Evolutionary conservation across 2,113 vertebrate genomes (phyloP).

Genomic region (Aleadryas rufinucha): DNA sequence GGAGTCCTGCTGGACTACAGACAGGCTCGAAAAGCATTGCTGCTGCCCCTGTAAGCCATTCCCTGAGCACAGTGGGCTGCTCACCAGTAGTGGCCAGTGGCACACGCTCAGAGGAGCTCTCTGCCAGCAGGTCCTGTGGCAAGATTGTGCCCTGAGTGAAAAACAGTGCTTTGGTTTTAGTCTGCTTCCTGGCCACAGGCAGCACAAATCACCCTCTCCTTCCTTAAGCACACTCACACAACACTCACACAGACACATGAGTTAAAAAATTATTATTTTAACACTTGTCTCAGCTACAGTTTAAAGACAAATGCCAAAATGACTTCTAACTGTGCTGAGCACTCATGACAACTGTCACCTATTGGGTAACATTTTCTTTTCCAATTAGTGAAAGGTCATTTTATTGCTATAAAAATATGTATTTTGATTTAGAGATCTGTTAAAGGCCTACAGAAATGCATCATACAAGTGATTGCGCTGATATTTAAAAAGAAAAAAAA

Average conservation of each 20-base stretch:
- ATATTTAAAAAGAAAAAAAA: not conserved
- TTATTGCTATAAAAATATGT: not conserved
- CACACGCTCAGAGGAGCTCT: not conserved
- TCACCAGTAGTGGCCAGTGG: not conserved
- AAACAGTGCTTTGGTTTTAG: not conserved
- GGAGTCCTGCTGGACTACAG: not conserved
- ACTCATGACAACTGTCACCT: not conserved
- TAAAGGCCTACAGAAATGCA: not conserved
- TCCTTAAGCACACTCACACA: not conserved
- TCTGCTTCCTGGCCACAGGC: not conserved
- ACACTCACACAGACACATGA: not conserved
- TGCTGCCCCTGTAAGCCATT: not conserved
- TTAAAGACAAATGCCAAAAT: not conserved
- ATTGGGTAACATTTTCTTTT: not conserved
- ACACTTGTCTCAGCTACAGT: not conserved
- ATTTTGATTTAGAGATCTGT: not conserved
- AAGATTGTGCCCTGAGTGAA: not conserved
- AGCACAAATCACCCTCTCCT: not conserved
- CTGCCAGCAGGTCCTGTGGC: not conserved
- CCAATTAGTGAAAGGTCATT: conserved; percentile 34
- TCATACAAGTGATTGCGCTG: not conserved
- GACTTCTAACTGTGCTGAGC: not conserved
- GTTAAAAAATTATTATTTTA: not conserved
- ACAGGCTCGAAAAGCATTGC: not conserved
- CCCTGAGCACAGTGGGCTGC: not conserved